Base-by-base conservation (phyloP, 2,797 vertebrate species). In the Malurus leucopterus region DNA sequence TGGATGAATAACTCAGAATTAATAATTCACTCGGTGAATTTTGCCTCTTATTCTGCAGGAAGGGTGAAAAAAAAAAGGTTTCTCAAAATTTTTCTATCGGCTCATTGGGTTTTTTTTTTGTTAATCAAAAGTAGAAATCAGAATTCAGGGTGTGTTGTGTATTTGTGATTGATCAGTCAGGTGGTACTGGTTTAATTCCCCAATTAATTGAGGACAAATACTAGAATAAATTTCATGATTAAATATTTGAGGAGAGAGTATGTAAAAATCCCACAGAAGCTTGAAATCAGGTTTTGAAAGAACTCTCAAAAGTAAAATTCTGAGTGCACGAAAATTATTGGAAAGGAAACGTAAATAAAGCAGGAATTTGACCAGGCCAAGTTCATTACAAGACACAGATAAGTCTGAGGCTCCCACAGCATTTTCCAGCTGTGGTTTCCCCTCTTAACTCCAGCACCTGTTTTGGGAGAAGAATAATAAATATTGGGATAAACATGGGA, bases 1-100 rank as follows among this genome's bases (percentile, higher is more conserved):
- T 80, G 82, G 87, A 63, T 91, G 91, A 94, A 92, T 91, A 93
- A 94, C 88, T 92, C 69, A 3, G 90, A 94, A 93, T 92, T 91
- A 95, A 94, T 95, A 93, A 95, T 93, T 75, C 50, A 92, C 80
- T 84, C 38, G 0, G 68, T 57, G 91, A 84, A 68, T 94, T 92
- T 96, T 86, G 41, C 75, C 70, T 93, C 82, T 62, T 77, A 47
- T 62, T 90, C 86, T 65, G 27, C 34, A 30, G 70, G 74, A 80
- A 88, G 89, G 61, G 63, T 36, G n/a, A 15, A 53, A 78, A 55
- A 84, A 80, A 44, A 3, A 11, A 36, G 36, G 71, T 61, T 83
- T 88, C 84, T 87, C 80, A 93, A 72, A 78, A 17, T 83, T 87
- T 90, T 65, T 80, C 61, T 68, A 8, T 46, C 73, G 74, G 61